A percentile compares a stretch with the other conserved stretches of the same genome.
phyloP scores from a whole-genome alignment of 1,140 invertebrate species.

The Apis florea region DNA sequence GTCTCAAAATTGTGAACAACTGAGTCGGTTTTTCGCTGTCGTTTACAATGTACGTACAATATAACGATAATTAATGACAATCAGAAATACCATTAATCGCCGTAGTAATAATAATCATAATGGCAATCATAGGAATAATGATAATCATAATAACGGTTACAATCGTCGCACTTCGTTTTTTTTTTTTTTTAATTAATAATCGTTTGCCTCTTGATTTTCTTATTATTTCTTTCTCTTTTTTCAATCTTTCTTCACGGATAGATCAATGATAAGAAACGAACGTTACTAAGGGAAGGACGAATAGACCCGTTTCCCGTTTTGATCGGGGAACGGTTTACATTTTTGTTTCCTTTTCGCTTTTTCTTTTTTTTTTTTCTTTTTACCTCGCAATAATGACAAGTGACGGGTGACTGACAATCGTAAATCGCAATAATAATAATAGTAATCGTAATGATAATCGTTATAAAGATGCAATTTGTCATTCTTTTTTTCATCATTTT shows the following conservation, averaged over 20 bases:
- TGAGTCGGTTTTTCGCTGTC: constrained; percentile 75
- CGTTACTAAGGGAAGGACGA: constrained; percentile 16
- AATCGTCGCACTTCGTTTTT: constrained; percentile 29
- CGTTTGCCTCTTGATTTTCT: constrained; percentile 22
- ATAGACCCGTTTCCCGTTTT: not conserved
- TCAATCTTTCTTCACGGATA: not conserved
- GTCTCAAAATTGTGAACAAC: constrained; percentile 80
- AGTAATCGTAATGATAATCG: constrained; percentile 67
- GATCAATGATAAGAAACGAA: constrained; percentile 49
- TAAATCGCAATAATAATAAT: constrained; percentile 75
- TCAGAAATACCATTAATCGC: constrained; percentile 71
- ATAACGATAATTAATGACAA: constrained; percentile 72
- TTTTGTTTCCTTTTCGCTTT: not conserved
- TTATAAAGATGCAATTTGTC: constrained; percentile 74
- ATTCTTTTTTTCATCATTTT: constrained; percentile 60
- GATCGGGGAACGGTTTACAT: constrained; percentile 5
- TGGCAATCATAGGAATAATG: constrained; percentile 13
- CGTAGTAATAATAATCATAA: constrained; percentile 62
- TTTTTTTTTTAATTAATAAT: not conserved
- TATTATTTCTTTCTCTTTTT: not conserved
- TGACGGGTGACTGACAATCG: constrained; percentile 70
- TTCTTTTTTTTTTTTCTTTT: constrained; percentile 39
- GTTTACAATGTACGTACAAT: constrained; percentile 76
- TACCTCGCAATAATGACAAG: constrained; percentile 56
- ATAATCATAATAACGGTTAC: constrained; percentile 50